These are phyloP conservation scores for Apostichopus californicus DNA, from an alignment of 35 echinoderm and acorn worm species.

Conservation along the genomic window DNA sequence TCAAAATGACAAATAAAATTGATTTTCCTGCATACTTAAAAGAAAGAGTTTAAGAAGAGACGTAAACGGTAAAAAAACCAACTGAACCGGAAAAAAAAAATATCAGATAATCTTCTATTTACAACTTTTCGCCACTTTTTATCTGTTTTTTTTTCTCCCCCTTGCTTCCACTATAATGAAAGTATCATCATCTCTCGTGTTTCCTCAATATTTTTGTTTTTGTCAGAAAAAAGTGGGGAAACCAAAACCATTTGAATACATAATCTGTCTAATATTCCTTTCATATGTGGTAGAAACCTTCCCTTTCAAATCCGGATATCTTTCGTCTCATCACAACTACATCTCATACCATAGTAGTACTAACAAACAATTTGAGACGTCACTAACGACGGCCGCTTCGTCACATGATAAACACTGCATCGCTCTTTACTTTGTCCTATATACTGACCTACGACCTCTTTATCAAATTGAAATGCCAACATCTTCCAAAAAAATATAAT, in stretches of 20 bases:
- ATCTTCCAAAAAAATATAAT: too few relatives aligned
- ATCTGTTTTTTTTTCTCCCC: not conserved
- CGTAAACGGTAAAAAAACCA: not conserved
- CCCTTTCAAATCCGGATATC: too few relatives aligned
- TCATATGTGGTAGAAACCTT: not conserved
- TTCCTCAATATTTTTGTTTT: not conserved
- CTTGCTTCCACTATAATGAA: too few relatives aligned
- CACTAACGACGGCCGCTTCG: too few relatives aligned
- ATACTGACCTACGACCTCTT: too few relatives aligned
- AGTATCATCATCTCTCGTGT: not conserved
- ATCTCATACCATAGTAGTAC: too few relatives aligned
- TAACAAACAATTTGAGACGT: too few relatives aligned
- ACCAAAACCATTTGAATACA: not conserved
- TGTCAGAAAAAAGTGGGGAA: not conserved
- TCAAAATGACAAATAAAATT: not conserved
- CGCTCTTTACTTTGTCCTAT: too few relatives aligned
- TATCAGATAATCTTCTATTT: not conserved
- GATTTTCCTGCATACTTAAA: not conserved
- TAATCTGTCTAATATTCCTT: not conserved
- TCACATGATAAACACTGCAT: too few relatives aligned
- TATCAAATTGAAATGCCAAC: too few relatives aligned
- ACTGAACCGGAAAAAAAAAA: not conserved
- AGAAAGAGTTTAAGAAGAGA: not conserved
- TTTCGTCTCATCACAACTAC: too few relatives aligned
- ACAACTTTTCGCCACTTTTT: not conserved